Evolutionary conservation across 2,113 vertebrate genomes (phyloP), one percentile per base, ranked within the genome.

Genomic region (Machaerirhynchus nigripectus): DNA sequence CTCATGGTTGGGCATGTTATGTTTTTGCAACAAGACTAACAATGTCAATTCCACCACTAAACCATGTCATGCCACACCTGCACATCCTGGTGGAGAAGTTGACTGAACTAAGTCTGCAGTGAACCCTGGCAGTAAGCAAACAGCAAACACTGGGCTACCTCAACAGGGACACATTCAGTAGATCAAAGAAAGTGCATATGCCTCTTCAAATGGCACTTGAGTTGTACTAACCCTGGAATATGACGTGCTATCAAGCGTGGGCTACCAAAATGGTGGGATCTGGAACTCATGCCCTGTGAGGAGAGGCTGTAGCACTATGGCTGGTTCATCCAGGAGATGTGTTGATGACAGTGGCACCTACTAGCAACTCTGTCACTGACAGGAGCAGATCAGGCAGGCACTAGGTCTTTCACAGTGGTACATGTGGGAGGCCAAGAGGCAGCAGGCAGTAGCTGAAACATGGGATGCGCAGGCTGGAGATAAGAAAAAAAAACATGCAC

Each of bases 221-320:
- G 2, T 76, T 53, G 16, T 20, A 23, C 13, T 67, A 21, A 16
- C 7, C 24, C 8, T 64, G 6, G 11, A 79, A 67, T 63, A 80
- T 11, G 11, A 56, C 19, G 4, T 28, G 4, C 14, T 47, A 6
- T 47, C 37, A 61, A 57, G 11, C 0, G 0, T 10, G 35, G 39
- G 13, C 7, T 75, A 63, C 23, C 2, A 44, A 84, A 80, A 30
- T 1, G 0, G 3, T 55, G 18, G 15, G 27, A 74, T 37, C 2
- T 46, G 22, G 28, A 84, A 27, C 5, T 50, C 2, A 0, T 52
- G 13, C 5, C 7, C 6, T 27, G 2, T 15, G 26, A 6, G 11
- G 4, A 68, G 26, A 50, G 15, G 17, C 16, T 46, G 30, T 37
- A 42, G 55, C 12, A 33, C 28, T 56, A 42, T 4, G 13, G 3